phyloP scores from a whole-genome alignment of 2,888 invertebrate genomes.

The Asteroscopus sphinx region DNA sequence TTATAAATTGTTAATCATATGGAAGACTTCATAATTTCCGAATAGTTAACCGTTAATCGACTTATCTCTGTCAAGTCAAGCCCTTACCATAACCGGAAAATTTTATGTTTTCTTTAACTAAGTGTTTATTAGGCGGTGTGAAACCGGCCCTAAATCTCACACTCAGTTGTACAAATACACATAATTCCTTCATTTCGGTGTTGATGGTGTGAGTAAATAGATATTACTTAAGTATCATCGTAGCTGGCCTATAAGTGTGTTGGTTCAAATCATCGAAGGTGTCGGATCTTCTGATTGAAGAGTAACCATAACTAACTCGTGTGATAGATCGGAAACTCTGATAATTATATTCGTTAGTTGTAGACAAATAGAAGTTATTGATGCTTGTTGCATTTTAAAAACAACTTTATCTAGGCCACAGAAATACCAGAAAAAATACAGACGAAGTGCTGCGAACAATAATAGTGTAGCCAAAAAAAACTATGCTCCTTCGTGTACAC shows the following conservation, averaged over 20 bases:
- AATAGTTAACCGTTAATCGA: slow-evolving; percentile 21
- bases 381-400: too few relatives aligned
- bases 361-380: too few relatives aligned
- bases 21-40: background rate
- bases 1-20: background rate
- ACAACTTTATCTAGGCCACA: too few relatives aligned
- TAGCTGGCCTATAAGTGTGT: slow-evolving; percentile 33
- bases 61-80: slow-evolving; percentile 8
- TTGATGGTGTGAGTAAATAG: slow-evolving; percentile 16
- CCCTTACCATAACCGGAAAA: slow-evolving; percentile 28
- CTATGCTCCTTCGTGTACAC: too few relatives aligned
- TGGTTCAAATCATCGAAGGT: slow-evolving; percentile 16
- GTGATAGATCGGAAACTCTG: too few relatives aligned
- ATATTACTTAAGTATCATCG: slow-evolving; percentile 19
- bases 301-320: too few relatives aligned
- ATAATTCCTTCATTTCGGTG: slow-evolving; percentile 26
- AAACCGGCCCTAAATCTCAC: slow-evolving; percentile 37
- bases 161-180: slow-evolving; percentile 36
- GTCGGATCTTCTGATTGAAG: slow-evolving; percentile 10
- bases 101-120: slow-evolving; percentile 33
- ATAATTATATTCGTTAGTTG: too few relatives aligned
- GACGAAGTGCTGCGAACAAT: too few relatives aligned
- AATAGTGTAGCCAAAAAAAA: too few relatives aligned
- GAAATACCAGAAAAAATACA: too few relatives aligned
- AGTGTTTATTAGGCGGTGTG: slow-evolving; percentile 45